Percentiles rank a stretch among this genome's conserved stretches.
phyloP scores from a whole-genome alignment of 2,888 invertebrate genomes.

The Agrotis clavis region DNA sequence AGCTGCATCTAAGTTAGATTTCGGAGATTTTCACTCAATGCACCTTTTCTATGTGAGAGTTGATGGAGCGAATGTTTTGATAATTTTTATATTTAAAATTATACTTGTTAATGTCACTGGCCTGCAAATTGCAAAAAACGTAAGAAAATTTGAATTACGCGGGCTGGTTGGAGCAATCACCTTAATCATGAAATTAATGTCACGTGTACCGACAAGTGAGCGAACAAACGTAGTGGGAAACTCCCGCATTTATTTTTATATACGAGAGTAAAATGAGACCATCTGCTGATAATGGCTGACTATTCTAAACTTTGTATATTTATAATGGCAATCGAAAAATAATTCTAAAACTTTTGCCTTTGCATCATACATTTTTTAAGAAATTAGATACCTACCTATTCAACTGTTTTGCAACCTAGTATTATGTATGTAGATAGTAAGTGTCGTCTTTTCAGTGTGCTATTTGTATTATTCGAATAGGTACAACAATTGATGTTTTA shows the following conservation, averaged over 20 bases:
- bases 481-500: constrained; percentile 5
- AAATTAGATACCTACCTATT: constrained; percentile 15
- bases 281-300: constrained; percentile 20
- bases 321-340: constrained; percentile 27
- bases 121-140: too few relatives aligned
- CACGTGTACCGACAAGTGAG: constrained; percentile 22
- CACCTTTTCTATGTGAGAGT: too few relatives aligned
- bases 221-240: constrained; percentile 34
- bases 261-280: constrained; percentile 30
- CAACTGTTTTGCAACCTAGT: constrained; percentile 1
- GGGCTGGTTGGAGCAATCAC: too few relatives aligned
- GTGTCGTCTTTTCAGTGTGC: constrained; percentile 23
- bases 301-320: constrained; percentile 28
- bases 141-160: too few relatives aligned
- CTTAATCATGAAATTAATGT: constrained; percentile 20
- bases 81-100: too few relatives aligned
- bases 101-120: too few relatives aligned
- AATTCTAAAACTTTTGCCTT: constrained; percentile 55
- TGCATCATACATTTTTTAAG: constrained; percentile 31
- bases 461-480: constrained; percentile 14
- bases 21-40: too few relatives aligned
- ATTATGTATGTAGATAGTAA: constrained; percentile 1
- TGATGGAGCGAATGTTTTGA: too few relatives aligned
- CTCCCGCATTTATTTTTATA: constrained; percentile 55
- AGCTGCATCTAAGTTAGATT: too few relatives aligned